Conservation (phyloP, 2,888 invertebrate species). For the Stegana nigrithorax region DNA sequence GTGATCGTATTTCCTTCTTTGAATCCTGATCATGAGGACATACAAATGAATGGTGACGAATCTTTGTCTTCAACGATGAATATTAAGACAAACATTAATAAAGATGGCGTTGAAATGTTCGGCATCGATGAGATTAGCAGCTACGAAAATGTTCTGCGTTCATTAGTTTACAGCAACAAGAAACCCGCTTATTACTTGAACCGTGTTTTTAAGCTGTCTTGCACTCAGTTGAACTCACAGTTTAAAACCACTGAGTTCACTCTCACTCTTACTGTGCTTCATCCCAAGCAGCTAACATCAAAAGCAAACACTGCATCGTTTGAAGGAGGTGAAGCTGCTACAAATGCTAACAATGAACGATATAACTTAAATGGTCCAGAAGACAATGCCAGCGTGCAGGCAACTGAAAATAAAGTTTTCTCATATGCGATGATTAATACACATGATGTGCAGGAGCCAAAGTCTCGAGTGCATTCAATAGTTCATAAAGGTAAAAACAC, state of each 20-base stretch:
- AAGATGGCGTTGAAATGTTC: conserved; percentile 81
- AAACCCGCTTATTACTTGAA: conserved; percentile 96
- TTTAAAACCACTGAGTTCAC: conserved; percentile 97
- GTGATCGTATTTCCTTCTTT: conserved; percentile 94
- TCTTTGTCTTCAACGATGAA: conserved; percentile 65
- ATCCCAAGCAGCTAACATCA: conserved; percentile 76
- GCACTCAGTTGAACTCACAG: conserved; percentile 92
- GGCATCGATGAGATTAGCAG: conserved; percentile 65
- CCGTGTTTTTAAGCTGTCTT: conserved; percentile 94
- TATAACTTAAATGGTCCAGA: neutral
- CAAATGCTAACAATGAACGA: conserved; percentile 8
- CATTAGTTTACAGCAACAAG: conserved; percentile 90
- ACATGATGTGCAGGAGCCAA: conserved; percentile 66
- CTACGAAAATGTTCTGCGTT: conserved; percentile 64
- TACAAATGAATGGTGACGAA: conserved; percentile 67
- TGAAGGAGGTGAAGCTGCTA: conserved; percentile 8
- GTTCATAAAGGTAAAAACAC: conserved; percentile 56
- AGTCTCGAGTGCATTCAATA: conserved; percentile 61
- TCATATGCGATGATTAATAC: conserved; percentile 68
- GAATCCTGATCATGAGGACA: conserved; percentile 94
- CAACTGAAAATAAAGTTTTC: conserved; percentile 65
- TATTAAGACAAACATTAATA: conserved; percentile 80
- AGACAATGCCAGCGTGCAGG: conserved; percentile 26
- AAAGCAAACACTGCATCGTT: conserved; percentile 59
- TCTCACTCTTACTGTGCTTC: conserved; percentile 90